Evolutionary conservation across 2,797 vertebrate genomes (phyloP).

Genomic region (Phataginus tetradactyla): DNA sequence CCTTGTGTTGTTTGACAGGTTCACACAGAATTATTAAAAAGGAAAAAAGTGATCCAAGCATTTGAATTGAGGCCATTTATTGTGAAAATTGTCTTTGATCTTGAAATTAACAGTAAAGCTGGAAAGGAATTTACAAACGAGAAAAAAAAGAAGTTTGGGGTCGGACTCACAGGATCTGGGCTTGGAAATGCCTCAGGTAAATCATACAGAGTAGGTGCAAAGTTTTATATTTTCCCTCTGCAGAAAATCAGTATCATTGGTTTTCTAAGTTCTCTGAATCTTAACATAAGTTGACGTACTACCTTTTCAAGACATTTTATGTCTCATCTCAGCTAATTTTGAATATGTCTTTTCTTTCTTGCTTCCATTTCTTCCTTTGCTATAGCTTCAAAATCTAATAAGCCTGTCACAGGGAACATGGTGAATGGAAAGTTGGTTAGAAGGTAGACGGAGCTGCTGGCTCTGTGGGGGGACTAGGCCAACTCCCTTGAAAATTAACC

Average conservation of each 20-base stretch:
- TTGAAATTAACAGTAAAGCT: conserved; percentile 87
- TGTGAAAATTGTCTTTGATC: conserved; percentile 84
- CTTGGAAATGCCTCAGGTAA: conserved; percentile 99
- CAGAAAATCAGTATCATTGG: neutral
- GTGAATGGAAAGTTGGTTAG: neutral
- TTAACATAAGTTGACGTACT: neutral
- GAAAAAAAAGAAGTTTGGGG: conserved; percentile 92
- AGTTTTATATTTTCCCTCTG: neutral
- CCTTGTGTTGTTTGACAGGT: conserved; percentile 81
- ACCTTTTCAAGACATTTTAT: neutral
- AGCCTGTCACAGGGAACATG: neutral
- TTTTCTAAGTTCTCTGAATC: conserved; percentile 17
- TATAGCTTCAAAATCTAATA: conserved; percentile 32
- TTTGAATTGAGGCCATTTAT: conserved; percentile 82
- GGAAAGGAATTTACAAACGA: conserved; percentile 90
- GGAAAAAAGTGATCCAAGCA: conserved; percentile 77
- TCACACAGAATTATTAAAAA: conserved; percentile 78
- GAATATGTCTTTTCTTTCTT: neutral
- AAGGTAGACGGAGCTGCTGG: neutral
- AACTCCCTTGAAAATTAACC: neutral
- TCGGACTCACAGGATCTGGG: conserved; percentile 91
- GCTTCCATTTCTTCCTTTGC: conserved; percentile 20
- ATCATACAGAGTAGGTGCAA: conserved; percentile 37
- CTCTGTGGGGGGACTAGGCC: neutral
- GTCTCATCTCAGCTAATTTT: conserved; percentile 34